Percentiles rank a stretch among this genome's conserved stretches.
Evolutionary conservation across 2,113 vertebrate species (phyloP).

Genomic region (Muscicapa adusta): DNA sequence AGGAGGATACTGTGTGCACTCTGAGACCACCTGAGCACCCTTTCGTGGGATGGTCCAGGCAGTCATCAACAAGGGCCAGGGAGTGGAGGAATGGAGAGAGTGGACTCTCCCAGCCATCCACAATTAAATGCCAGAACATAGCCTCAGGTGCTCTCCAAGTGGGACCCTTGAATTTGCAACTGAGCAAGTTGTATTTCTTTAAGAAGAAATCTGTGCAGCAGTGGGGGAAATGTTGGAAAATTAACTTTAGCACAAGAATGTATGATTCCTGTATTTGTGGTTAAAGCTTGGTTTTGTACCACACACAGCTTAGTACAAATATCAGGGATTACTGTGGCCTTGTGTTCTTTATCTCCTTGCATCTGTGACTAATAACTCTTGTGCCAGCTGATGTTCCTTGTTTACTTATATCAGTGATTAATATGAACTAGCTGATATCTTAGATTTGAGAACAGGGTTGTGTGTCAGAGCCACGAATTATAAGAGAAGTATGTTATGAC

Average conservation of each 20-base stretch:
- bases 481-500: neutral
- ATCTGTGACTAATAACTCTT: neutral
- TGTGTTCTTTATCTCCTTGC: neutral
- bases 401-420: neutral
- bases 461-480: neutral
- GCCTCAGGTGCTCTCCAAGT: rapidly evolving
- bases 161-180: neutral
- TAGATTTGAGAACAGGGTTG: neutral
- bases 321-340: neutral
- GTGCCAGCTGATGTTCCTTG: neutral
- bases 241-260: neutral
- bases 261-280: too few species aligned
- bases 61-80: too few species aligned
- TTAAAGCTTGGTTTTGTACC: neutral
- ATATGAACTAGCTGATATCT: neutral
- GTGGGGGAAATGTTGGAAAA: neutral
- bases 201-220: neutral
- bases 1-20: rapidly evolving
- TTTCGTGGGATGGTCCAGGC: rapidly evolving
- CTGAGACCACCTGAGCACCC: rapidly evolving
- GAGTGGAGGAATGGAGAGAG: neutral
- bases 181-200: neutral
- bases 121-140: too few species aligned
- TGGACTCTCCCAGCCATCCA: neutral
- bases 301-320: neutral